Evolutionary conservation across 35 echinoderm and acorn worm genomes (phyloP), one percentile per base, ranked within the genome.

Genomic region (Apostichopus japonicus): DNA sequence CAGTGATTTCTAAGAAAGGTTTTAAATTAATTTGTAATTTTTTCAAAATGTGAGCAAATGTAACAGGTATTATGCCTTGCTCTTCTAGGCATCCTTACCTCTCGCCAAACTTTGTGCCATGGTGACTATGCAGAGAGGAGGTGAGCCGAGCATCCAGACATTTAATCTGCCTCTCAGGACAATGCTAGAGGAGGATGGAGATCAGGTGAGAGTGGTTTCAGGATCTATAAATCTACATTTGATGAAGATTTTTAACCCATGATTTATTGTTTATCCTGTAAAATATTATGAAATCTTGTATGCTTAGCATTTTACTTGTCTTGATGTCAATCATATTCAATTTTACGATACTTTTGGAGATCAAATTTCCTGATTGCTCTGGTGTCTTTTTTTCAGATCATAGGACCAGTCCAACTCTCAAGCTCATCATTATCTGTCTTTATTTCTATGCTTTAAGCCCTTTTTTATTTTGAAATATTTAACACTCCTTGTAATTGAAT

Each of bases 71-170:
- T 4, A 23, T 44, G 11, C 78, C 6, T 84, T 84, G 6, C 10
- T 21, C 5, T 84, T 84, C 5, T 59, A 99, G 97, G 90, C 95
- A 71, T 79, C 84, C 77, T 89, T 99, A 6, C 97, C 97, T 56
- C 86, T 99, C 24, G 97, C 97, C 65, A 99, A 99, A 91, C 95
- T 99, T 77, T 99, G 97, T 93, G 97, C 97, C 33, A 99, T 99
- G 97, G 95, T 99, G 9, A 99, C 97, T 4, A 99, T 99, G 97
- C 97, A 99, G 90, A 77, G 95, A 23, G 63, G 97, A 90, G 97
- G 97, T 19, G 97, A 99, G 75, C 93, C 97, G 23, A 92, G 79
- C 19, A 56, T 95, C 13, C 90, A 92, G 79, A 92, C 82, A 56
- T 92, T 92, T 80, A 86, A 83, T 14, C 75, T 95, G 53, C 94